Conservation (phyloP, 2,888 invertebrate genomes). For the Gastrophysa polygoni region DNA sequence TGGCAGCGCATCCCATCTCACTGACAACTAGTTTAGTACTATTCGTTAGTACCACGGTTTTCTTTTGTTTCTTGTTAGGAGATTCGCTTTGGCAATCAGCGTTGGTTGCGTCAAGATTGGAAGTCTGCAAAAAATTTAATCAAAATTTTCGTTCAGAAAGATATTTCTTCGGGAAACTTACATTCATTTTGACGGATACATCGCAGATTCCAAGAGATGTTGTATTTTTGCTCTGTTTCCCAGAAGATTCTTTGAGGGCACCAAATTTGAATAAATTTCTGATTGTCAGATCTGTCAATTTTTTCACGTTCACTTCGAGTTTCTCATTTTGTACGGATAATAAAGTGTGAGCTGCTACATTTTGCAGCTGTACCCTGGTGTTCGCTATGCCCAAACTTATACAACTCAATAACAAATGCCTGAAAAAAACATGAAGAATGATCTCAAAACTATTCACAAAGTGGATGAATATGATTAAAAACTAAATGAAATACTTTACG, state of each 20-base stretch:
- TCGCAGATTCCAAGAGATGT: constrained; percentile 32
- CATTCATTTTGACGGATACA: constrained; percentile 50
- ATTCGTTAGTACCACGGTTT: constrained; percentile 43
- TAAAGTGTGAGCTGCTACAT: constrained; percentile 67
- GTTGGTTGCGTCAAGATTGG: constrained; percentile 7
- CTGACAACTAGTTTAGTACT: constrained; percentile 61
- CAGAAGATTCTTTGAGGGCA: constrained; percentile 52
- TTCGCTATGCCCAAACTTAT: constrained; percentile 69
- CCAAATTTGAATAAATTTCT: constrained; percentile 58
- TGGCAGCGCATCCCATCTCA: constrained; percentile 78
- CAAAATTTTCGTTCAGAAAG: not conserved
- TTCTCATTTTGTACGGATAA: constrained; percentile 65
- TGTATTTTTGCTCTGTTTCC: too few relatives aligned
- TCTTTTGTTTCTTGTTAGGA: constrained; percentile 34
- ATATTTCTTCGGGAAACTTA: constrained; percentile 17
- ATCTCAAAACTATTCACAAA: too few relatives aligned
- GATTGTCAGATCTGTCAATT: constrained; percentile 58
- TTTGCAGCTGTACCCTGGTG: constrained; percentile 61
- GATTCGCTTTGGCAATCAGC: constrained; percentile 7
- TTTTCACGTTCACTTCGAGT: constrained; percentile 56
- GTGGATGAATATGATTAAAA: too few relatives aligned
- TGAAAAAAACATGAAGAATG: constrained; percentile 36
- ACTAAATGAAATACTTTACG: too few relatives aligned
- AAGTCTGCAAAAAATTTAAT: constrained; percentile 27
- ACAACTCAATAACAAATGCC: constrained; percentile 71